Evolutionary conservation across 1,140 invertebrate genomes (phyloP).

Genomic region (Papilio machaon): DNA sequence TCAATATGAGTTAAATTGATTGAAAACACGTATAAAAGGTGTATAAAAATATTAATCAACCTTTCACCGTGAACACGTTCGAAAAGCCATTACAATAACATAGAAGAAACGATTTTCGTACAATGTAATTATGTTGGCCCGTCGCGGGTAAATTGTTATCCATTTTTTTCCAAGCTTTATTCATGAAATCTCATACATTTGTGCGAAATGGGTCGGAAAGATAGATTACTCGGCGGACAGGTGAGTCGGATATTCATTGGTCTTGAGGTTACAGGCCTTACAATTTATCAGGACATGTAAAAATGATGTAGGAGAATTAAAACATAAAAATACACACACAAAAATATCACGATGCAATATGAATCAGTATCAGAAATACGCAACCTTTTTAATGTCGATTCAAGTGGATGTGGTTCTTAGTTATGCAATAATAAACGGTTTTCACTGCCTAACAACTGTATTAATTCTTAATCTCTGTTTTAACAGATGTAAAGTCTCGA

Average conservation of each 20-base stretch:
- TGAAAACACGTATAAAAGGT: not conserved
- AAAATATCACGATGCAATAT: no score
- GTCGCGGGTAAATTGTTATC: slow-evolving; percentile 34
- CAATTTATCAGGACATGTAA: slow-evolving; percentile 9
- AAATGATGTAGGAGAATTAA: not conserved
- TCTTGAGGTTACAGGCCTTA: not conserved
- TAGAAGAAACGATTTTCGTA: not conserved
- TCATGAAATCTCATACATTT: slow-evolving; percentile 35
- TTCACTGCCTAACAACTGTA: no score
- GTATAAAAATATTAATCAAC: slow-evolving; percentile 4
- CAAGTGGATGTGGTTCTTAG: no score
- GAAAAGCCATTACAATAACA: slow-evolving; percentile 29
- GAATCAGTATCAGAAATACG: no score
- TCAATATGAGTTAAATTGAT: not conserved
- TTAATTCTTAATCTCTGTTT: not conserved
- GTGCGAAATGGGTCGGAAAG: slow-evolving; percentile 37
- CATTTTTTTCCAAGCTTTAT: slow-evolving; percentile 38
- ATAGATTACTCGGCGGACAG: slow-evolving; percentile 27
- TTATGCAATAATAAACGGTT: no score
- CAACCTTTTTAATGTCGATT: no score
- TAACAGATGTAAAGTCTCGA: not conserved
- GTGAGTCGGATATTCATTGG: slow-evolving; percentile 30
- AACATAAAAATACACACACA: no score
- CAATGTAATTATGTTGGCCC: slow-evolving; percentile 26
- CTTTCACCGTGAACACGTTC: slow-evolving; percentile 18